Percentiles rank a stretch among this genome's conserved stretches.
phyloP scores from a whole-genome alignment of 2,113 vertebrate species.

The Neopipo cinnamomea region DNA sequence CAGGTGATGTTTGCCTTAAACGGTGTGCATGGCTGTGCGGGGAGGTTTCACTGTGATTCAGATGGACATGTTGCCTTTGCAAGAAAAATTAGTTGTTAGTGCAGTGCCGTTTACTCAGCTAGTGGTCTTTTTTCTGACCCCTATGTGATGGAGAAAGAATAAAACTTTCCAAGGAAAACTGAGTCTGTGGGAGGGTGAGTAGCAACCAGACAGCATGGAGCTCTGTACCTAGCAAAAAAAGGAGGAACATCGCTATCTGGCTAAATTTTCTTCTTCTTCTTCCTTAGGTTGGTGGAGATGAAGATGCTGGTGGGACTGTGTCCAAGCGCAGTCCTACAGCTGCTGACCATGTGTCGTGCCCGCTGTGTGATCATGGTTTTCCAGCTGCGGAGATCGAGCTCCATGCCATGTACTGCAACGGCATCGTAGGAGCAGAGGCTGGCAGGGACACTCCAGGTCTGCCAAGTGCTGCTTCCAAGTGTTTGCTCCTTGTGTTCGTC shows the following conservation, averaged over 20 bases:
- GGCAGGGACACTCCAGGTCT: constrained; percentile 39
- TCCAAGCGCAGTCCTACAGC: neutral
- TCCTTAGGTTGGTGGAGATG: constrained; percentile 63
- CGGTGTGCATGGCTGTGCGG: constrained; percentile 37
- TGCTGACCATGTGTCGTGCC: constrained; percentile 74
- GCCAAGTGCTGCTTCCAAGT: neutral
- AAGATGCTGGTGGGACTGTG: constrained; percentile 22
- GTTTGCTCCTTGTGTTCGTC: neutral
- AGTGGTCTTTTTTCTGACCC: constrained; percentile 38
- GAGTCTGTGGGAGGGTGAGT: neutral
- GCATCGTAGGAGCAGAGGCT: constrained; percentile 28
- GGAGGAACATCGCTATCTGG: neutral
- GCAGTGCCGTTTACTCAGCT: neutral
- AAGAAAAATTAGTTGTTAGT: constrained; percentile 54
- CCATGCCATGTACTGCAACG: constrained; percentile 91
- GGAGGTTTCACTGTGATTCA: constrained; percentile 45
- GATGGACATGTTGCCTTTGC: constrained; percentile 65
- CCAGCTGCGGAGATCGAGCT: constrained; percentile 77
- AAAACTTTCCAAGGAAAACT: constrained; percentile 32
- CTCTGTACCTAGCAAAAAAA: neutral
- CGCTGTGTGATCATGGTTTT: constrained; percentile 83
- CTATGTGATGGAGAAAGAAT: constrained; percentile 11
- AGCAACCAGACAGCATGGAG: neutral
- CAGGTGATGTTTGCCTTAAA: constrained; percentile 55
- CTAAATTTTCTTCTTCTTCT: neutral